Conservation (phyloP, 1,140 invertebrate genomes). For the Pissodes strobi region DNA sequence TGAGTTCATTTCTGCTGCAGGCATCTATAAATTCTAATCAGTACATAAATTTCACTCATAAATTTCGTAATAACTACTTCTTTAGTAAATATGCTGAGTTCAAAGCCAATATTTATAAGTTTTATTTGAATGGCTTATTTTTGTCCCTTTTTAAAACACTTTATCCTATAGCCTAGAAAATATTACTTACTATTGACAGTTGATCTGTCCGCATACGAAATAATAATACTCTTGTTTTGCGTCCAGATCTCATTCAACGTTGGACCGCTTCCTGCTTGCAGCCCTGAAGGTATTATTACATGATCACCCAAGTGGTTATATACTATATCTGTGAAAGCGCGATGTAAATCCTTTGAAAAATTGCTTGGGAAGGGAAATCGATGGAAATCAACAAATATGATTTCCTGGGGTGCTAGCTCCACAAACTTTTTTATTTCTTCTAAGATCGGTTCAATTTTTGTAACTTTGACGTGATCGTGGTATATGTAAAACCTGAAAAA, state of each 20-base stretch:
- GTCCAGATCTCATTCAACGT: constrained; percentile 68
- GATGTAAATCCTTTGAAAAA: constrained; percentile 61
- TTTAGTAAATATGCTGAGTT: no score
- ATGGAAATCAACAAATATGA: constrained; percentile 73
- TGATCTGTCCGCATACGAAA: constrained; percentile 62
- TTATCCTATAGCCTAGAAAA: no score
- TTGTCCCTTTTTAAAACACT: no score
- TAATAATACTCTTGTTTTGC: constrained; percentile 64
- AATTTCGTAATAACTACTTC: no score
- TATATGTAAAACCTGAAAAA: constrained; percentile 72
- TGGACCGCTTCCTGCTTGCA: constrained; percentile 58
- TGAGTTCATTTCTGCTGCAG: no score
- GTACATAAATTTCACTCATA: no score
- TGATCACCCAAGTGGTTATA: constrained; percentile 64
- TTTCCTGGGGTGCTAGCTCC: constrained; percentile 64
- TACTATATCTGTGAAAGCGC: constrained; percentile 64
- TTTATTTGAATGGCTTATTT: no score
- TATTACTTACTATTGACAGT: constrained; percentile 42
- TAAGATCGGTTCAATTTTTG: constrained; percentile 65
- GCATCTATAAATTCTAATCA: no score
- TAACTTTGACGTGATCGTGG: constrained; percentile 69
- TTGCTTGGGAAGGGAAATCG: constrained; percentile 73
- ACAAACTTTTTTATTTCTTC: constrained; percentile 67
- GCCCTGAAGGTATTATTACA: constrained; percentile 58
- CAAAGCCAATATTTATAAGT: no score